These are phyloP conservation scores for Protophormia terraenovae DNA, from an alignment of 2,888 invertebrate genomes.

Conservation along the genomic window DNA sequence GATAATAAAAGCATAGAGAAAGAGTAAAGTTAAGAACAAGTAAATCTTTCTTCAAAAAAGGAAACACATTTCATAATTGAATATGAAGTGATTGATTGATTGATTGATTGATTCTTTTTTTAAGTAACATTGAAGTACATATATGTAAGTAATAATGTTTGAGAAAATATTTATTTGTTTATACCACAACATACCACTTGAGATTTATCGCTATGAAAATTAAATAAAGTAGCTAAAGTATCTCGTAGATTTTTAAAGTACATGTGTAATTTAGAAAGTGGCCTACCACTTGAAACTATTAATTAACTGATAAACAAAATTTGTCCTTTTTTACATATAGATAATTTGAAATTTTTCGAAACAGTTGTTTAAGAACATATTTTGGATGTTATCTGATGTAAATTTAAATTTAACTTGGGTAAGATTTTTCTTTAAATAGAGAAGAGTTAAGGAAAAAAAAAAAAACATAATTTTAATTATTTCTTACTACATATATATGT, in stretches of 20 bases:
- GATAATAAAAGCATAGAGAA: neutral
- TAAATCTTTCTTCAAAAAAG: conserved; percentile 4
- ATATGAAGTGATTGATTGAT: conserved; percentile 26
- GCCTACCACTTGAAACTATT: conserved; percentile 47
- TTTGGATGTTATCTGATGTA: neutral
- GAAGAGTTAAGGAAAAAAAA: no score
- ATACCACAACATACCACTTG: conserved; percentile 25
- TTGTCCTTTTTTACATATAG: conserved; percentile 43
- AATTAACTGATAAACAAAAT: conserved; percentile 42
- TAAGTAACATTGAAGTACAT: neutral
- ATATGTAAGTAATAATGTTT: neutral
- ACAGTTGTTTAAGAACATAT: neutral
- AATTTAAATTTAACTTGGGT: neutral
- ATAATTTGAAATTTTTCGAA: neutral
- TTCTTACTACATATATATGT: no score
- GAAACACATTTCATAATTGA: conserved; percentile 37
- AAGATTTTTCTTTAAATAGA: neutral
- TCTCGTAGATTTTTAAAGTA: neutral
- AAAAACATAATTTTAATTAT: no score
- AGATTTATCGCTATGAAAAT: conserved; percentile 29
- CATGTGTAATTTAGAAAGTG: conserved; percentile 39
- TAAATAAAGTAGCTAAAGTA: conserved; percentile 32
- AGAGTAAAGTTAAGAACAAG: neutral
- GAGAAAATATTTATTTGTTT: conserved; percentile 6
- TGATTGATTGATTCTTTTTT: neutral